phyloP scores from a whole-genome alignment of 2,888 invertebrate genomes.

The Dryobota labecula region DNA sequence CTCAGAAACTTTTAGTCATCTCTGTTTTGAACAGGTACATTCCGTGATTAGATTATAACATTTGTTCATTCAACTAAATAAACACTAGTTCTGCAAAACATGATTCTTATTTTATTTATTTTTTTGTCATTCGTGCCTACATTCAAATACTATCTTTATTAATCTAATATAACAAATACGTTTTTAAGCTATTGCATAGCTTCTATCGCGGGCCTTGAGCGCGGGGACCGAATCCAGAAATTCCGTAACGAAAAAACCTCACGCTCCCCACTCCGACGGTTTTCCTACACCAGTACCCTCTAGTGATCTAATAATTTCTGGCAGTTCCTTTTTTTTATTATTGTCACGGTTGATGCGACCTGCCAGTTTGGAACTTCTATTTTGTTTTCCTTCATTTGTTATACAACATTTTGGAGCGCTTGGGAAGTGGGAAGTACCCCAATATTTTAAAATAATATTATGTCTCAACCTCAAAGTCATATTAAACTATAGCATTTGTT shows the following conservation, averaged over 20 bases:
- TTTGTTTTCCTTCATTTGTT: background rate
- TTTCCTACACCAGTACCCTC: too few species aligned
- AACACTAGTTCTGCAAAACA: background rate
- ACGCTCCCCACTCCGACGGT: too few species aligned
- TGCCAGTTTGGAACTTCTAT: too few species aligned
- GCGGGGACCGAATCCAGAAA: too few species aligned
- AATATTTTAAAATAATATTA: background rate
- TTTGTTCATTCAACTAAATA: background rate
- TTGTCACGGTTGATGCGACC: background rate
- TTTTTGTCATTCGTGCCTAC: background rate
- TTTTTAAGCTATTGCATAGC: too few species aligned
- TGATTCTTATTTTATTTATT: too few species aligned
- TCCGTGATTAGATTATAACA: conserved; percentile 1
- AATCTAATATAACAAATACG: too few species aligned
- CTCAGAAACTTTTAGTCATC: background rate
- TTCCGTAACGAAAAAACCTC: too few species aligned
- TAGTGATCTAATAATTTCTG: too few species aligned
- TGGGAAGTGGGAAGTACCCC: background rate
- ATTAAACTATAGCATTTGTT: background rate
- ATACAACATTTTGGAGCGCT: background rate
- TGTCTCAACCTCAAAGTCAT: background rate
- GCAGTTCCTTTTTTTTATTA: too few species aligned
- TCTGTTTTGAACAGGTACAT: background rate
- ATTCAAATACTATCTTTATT: background rate
- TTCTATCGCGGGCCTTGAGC: too few species aligned